These are phyloP conservation scores for Melopsittacus undulatus DNA, from an alignment of 2,797 vertebrate species.

Conservation along the genomic window DNA sequence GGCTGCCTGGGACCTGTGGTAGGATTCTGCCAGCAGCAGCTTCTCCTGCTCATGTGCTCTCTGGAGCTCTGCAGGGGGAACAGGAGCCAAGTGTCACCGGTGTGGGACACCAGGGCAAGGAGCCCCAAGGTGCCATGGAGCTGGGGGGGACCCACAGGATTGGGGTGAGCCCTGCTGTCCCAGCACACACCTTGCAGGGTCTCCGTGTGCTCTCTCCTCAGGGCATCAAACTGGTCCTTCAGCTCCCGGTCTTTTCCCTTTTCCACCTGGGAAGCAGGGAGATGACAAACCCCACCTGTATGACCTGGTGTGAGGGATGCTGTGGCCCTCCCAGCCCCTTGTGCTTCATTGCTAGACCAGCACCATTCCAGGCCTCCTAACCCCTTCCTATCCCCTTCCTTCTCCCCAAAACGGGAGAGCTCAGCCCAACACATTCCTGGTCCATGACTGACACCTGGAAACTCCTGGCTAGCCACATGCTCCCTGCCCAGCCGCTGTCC, in stretches of 20 bases:
- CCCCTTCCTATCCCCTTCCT: background rate
- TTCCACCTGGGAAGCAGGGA: slow-evolving; percentile 77
- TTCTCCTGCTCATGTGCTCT: slow-evolving; percentile 72
- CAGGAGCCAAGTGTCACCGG: background rate
- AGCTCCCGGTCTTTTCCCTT: slow-evolving; percentile 77
- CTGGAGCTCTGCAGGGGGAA: slow-evolving; percentile 69
- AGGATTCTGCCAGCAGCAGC: slow-evolving; percentile 64
- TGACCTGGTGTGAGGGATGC: background rate
- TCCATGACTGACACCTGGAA: background rate
- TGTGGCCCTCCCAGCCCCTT: background rate
- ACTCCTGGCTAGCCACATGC: rapidly evolving
- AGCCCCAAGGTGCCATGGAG: background rate
- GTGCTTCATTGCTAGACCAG: slow-evolving; percentile 18
- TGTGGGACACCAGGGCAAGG: background rate
- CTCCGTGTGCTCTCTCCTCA: slow-evolving; percentile 69
- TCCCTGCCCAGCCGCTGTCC: background rate
- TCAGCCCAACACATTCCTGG: background rate
- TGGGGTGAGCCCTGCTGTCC: background rate
- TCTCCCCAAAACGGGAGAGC: background rate
- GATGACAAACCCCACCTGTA: background rate
- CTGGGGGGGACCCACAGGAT: background rate
- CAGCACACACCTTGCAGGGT: slow-evolving; percentile 76
- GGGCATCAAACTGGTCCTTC: slow-evolving; percentile 65
- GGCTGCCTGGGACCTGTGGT: slow-evolving; percentile 67
- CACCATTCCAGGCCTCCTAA: slow-evolving; percentile 23